Base-by-base conservation (phyloP, 92 coral and sea anemone genomes). In the Parazoanthus atlanticus region DNA sequence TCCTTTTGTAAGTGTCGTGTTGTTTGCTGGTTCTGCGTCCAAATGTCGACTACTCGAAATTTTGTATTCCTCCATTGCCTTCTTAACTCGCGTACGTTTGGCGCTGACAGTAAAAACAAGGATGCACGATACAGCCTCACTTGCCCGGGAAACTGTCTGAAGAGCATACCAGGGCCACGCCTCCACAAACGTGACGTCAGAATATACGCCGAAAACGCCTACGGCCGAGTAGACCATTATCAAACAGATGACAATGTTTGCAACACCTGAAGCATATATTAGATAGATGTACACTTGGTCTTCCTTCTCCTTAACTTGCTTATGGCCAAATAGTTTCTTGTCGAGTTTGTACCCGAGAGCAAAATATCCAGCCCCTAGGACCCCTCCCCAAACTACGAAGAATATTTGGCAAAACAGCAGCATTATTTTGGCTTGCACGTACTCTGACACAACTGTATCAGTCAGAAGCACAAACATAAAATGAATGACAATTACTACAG, bases 41-140 rank as follows among this genome's bases (percentile, higher is more conserved):
- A 58, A 26, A 67, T 29, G 76, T 54, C 8, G 36, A 40, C 61
- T 29, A 19, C 31, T 84, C 28, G 58, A 43, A 26, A 43, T 31
- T 16, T 43, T 16, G 77, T 31, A 70, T n/a, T 92, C 93, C 64
- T 95, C 95, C 67, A 93, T 88, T 26, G 98, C 98, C 80, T 82
- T 82, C 65, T 92, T 92, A 1, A 96, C 93, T 29, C 97, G 91
- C 28, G 92, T 91, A 32, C 99, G 89, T 80, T 96, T 96, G 12
- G 99, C 99, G 74, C 99, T 96, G 19, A 96, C 99, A 11, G 99
- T 96, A 76, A 96, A 96, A 5, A 96, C 95, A 1, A 96, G 84
- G 12, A 96, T 85, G 40, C 98, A 96, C 0, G 97, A 93, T 13
- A 89, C 79, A 2, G 95, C 94, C 58, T 96, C 99, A 46, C 97